Percentiles rank a stretch among this genome's conserved stretches.
These are phyloP conservation scores for Nesogale talazaci DNA, from an alignment of 2,113 vertebrate genomes.

Conservation along the genomic window DNA sequence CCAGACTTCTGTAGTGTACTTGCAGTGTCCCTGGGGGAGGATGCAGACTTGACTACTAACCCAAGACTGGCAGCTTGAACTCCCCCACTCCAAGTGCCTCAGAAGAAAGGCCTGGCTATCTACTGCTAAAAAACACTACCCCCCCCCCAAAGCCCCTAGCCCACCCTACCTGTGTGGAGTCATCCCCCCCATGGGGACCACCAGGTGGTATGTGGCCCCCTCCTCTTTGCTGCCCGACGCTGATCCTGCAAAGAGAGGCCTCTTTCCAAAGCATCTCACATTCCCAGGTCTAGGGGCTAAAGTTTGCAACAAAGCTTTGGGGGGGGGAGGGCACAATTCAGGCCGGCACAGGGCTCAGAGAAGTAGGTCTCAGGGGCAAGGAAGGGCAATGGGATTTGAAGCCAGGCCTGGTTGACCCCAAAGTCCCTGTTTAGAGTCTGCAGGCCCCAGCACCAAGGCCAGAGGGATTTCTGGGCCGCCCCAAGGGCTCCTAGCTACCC, in stretches of 20 bases:
- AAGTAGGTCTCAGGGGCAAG: neutral
- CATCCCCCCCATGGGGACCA: too few species aligned
- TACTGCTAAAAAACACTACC: neutral
- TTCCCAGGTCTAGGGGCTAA: neutral
- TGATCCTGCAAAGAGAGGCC: neutral
- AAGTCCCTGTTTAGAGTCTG: neutral
- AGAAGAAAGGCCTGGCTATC: neutral
- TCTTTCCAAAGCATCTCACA: neutral
- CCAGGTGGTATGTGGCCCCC: neutral
- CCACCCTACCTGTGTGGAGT: neutral
- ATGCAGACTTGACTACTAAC: neutral
- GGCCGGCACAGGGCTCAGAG: neutral
- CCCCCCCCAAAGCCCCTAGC: neutral
- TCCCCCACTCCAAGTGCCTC: neutral
- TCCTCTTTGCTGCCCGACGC: neutral
- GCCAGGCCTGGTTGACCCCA: neutral
- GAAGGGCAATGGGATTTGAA: neutral
- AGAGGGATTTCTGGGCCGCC: neutral
- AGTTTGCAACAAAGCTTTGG: neutral
- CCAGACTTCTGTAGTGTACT: neutral
- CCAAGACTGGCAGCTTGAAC: neutral
- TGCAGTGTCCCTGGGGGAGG: neutral
- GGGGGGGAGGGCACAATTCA: neutral
- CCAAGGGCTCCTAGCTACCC: neutral
- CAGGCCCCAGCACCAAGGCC: neutral